Percentiles rank a stretch among this genome's conserved stretches.
Evolutionary conservation across 2,113 vertebrate genomes (phyloP).

Genomic region (Cricetomys ansorgei): DNA sequence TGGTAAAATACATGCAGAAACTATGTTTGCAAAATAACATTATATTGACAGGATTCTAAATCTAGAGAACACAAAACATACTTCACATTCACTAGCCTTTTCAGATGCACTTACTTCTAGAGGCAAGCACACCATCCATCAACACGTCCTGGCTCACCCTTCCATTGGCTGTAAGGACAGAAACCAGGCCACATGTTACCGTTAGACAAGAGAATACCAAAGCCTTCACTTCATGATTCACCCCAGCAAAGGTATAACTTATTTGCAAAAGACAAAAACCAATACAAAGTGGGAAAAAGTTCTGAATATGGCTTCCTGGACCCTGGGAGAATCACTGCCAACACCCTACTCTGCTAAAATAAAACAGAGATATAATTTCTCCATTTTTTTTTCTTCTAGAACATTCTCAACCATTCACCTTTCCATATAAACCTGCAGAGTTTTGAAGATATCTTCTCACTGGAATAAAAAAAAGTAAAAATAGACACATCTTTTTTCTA

Average conservation of each 20-base stretch:
- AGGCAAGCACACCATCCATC: background rate
- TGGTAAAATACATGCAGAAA: background rate
- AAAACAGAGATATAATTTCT: background rate
- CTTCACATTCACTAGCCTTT: background rate
- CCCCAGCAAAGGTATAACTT: background rate
- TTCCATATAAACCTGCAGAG: background rate
- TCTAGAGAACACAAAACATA: background rate
- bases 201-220: background rate
- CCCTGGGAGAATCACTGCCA: background rate
- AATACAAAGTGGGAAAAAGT: background rate
- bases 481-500: background rate
- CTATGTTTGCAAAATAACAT: background rate
- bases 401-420: background rate
- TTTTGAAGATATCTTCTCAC: background rate
- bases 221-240: background rate
- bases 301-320: background rate
- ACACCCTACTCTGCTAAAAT: background rate
- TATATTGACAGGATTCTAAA: background rate
- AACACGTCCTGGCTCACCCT: constrained; percentile 1
- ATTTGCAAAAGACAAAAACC: background rate
- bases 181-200: background rate
- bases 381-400: background rate
- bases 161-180: background rate
- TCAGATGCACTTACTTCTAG: background rate
- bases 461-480: background rate